A percentile compares a stretch with the other conserved stretches of the same genome.
Evolutionary conservation across 2,797 vertebrate genomes (phyloP).

Genomic region (Hephaestus fuliginosus): DNA sequence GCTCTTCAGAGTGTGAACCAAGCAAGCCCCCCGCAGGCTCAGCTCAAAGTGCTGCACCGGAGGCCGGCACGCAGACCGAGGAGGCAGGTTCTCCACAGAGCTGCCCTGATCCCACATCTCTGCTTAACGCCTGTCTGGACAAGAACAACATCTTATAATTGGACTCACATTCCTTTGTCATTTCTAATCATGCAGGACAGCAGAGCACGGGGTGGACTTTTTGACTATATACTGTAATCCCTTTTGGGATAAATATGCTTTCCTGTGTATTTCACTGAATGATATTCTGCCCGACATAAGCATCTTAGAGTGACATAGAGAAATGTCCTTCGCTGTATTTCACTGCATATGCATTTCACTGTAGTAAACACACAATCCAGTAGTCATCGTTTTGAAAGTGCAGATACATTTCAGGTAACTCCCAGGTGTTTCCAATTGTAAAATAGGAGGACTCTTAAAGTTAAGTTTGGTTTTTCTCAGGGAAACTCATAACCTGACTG

Average conservation of each 20-base stretch:
- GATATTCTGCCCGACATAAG: slow-evolving; percentile 22
- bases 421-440: slow-evolving; percentile 20
- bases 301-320: slow-evolving; percentile 31
- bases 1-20: slow-evolving; percentile 52
- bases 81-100: slow-evolving; percentile 56
- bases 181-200: slow-evolving; percentile 30
- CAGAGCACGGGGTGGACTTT: slow-evolving; percentile 3
- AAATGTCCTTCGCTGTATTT: slow-evolving; percentile 39
- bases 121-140: slow-evolving; percentile 87
- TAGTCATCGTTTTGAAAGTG: slow-evolving; percentile 38
- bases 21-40: slow-evolving; percentile 38
- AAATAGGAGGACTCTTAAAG: slow-evolving; percentile 16
- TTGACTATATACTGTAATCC: slow-evolving; percentile 59
- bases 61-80: slow-evolving; percentile 37
- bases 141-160: slow-evolving; percentile 83
- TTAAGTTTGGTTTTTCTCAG: slow-evolving; percentile 69
- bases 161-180: slow-evolving; percentile 8
- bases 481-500: slow-evolving; percentile 57
- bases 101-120: slow-evolving; percentile 74
- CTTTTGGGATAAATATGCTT: slow-evolving; percentile 34
- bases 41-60: slow-evolving; percentile 1
- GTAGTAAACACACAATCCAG: slow-evolving; percentile 31
- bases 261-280: slow-evolving; percentile 46
- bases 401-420: slow-evolving; percentile 41
- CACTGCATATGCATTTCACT: slow-evolving; percentile 47